A percentile compares a stretch with the other conserved stretches of the same genome.
phyloP scores from a whole-genome alignment of 2,888 invertebrate species.

The Drosophila planitibia region DNA sequence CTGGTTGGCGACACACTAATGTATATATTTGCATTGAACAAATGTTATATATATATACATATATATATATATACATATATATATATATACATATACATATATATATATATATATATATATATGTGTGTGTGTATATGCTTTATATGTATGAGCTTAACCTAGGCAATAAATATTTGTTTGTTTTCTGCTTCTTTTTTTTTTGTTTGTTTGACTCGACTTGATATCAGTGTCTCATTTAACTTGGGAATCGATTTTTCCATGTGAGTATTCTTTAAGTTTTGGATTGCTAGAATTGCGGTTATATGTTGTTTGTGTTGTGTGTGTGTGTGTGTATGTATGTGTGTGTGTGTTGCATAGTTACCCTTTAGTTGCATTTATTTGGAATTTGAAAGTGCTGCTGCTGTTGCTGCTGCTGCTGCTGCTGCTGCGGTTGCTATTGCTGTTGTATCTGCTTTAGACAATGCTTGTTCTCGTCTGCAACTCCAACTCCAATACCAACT shows the following conservation, averaged over 20 bases:
- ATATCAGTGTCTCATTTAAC: conserved; percentile 42
- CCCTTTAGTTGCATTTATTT: conserved; percentile 54
- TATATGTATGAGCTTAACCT: conserved; percentile 65
- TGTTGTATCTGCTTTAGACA: conserved; percentile 3
- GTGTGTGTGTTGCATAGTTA: conserved; percentile 34
- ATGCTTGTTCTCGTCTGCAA: background rate
- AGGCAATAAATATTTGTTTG: conserved; percentile 69
- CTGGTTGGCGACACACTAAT: conserved; percentile 9
- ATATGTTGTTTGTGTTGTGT: conserved; percentile 38
- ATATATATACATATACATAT: background rate
- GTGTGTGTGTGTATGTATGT: conserved; percentile 18
- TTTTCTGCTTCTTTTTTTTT: conserved; percentile 5
- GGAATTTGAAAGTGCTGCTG: conserved; percentile 24
- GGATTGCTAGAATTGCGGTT: conserved; percentile 66
- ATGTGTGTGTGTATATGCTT: conserved; percentile 17
- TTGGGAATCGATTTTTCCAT: conserved; percentile 27
- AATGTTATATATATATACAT: conserved; percentile 15
- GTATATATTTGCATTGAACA: conserved; percentile 12
- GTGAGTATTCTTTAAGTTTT: conserved; percentile 53
- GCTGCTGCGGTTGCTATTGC: conserved; percentile 2
- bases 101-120: conserved; percentile 1
- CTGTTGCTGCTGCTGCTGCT: background rate
- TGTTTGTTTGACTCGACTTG: conserved; percentile 33
- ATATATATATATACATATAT: conserved; percentile 21
- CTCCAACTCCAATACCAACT: background rate